These are phyloP conservation scores for Ptychodera flava DNA, from an alignment of 35 echinoderm and acorn worm genomes.

Conservation along the genomic window DNA sequence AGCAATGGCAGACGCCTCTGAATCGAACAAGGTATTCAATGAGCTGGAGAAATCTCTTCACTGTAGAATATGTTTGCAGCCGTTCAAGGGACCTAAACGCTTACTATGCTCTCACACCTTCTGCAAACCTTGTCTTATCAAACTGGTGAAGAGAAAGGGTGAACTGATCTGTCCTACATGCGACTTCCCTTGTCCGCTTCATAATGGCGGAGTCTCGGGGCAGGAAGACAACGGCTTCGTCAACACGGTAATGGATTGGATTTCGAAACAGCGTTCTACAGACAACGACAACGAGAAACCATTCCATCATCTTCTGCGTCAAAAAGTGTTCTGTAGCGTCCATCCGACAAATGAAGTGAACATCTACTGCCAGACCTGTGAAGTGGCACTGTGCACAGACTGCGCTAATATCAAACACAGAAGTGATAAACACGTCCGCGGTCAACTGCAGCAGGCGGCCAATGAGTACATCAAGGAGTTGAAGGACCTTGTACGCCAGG, in stretches of 20 bases:
- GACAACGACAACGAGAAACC: conserved; percentile 36
- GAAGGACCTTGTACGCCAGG: conserved; percentile 45
- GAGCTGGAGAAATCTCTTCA: conserved; percentile 86
- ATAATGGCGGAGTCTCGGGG: conserved; percentile 37
- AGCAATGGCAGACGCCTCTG: too few species aligned
- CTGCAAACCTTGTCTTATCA: conserved; percentile 70
- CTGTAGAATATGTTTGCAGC: conserved; percentile 83
- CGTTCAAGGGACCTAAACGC: conserved; percentile 73
- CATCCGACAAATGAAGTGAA: conserved; percentile 62
- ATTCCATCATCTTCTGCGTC: neutral
- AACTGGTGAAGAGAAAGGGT: conserved; percentile 76
- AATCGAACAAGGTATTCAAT: too few species aligned
- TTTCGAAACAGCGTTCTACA: conserved; percentile 56
- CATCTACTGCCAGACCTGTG: conserved; percentile 86
- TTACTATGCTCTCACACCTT: conserved; percentile 90
- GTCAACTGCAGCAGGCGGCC: conserved; percentile 45
- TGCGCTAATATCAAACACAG: conserved; percentile 48
- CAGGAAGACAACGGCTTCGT: conserved; percentile 90
- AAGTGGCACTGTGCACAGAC: conserved; percentile 70
- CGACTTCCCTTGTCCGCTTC: conserved; percentile 54
- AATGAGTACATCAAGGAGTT: conserved; percentile 33
- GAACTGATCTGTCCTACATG: conserved; percentile 79
- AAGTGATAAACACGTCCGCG: conserved; percentile 32
- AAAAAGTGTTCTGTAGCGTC: conserved; percentile 29
- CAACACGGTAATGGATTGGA: conserved; percentile 94